phyloP scores from a whole-genome alignment of 2,113 vertebrate genomes.

The Heptranchias perlo region DNA sequence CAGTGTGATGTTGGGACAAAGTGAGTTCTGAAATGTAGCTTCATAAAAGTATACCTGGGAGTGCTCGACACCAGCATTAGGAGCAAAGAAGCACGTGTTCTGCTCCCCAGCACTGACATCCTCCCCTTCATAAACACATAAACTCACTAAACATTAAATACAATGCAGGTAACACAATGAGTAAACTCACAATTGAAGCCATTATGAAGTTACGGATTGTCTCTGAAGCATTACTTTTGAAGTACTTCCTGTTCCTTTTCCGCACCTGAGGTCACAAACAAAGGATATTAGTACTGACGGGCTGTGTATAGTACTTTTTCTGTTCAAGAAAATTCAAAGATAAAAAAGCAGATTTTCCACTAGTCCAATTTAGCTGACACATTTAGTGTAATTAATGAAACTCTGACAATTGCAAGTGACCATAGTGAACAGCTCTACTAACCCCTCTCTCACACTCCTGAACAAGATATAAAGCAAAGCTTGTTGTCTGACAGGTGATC shows the following conservation, averaged over 20 bases:
- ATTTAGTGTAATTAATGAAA: background rate
- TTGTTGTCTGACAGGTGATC: background rate
- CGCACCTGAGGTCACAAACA: conserved; percentile 52
- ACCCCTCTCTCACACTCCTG: background rate
- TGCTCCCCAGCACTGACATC: background rate
- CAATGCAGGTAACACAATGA: background rate
- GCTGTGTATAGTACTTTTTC: background rate
- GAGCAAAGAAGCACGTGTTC: background rate
- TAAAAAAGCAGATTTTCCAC: background rate
- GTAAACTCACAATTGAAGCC: conserved; percentile 54
- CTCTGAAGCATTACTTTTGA: conserved; percentile 54
- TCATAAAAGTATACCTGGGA: background rate
- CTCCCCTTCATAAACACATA: background rate
- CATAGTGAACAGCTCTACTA: background rate
- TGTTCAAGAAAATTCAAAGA: background rate
- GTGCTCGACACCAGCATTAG: background rate
- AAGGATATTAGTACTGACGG: background rate
- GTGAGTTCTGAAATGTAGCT: background rate
- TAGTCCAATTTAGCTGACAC: background rate
- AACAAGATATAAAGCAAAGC: background rate
- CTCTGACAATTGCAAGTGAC: background rate
- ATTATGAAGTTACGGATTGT: conserved; percentile 60
- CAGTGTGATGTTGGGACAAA: background rate
- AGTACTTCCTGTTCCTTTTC: conserved; percentile 57
- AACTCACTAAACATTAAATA: background rate